Evolutionary conservation across 1,140 invertebrate species (phyloP).

Genomic region (Drosophila saltans): DNA sequence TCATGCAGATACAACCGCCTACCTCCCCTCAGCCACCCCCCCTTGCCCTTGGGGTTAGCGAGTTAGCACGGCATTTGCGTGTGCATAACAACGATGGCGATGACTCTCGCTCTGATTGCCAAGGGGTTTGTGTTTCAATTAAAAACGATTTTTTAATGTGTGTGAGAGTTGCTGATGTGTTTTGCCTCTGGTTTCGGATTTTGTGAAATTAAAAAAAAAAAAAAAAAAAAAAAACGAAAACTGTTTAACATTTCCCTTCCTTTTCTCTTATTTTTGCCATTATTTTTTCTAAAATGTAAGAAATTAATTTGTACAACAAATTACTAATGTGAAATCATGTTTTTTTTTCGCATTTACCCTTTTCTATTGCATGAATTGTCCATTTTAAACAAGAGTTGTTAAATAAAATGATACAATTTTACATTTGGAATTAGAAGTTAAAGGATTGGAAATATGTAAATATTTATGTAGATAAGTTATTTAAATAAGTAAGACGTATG

Average conservation of each 20-base stretch:
- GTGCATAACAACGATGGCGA: conserved; percentile 30
- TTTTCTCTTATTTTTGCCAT: background rate
- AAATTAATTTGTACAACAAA: conserved; percentile 5
- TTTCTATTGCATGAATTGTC: no score
- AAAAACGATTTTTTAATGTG: conserved; percentile 74
- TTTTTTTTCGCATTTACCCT: background rate
- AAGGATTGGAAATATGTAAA: no score
- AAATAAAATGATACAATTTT: no score
- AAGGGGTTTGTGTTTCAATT: conserved; percentile 74
- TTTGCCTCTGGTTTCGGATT: conserved; percentile 3
- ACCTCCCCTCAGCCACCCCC: background rate
- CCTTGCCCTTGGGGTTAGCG: conserved; percentile 27
- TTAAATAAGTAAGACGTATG: no score
- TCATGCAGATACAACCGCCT: background rate
- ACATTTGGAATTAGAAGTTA: no score
- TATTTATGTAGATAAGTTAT: no score
- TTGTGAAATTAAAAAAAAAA: conserved; percentile 29
- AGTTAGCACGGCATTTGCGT: conserved; percentile 51
- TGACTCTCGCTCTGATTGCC: conserved; percentile 51
- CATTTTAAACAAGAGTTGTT: no score
- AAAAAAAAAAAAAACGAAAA: no score
- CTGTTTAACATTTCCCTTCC: background rate
- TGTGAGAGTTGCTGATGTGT: conserved; percentile 23
- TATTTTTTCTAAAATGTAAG: background rate
- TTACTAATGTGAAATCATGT: background rate